phyloP scores from a whole-genome alignment of 2,113 vertebrate species.

The Epinephelus lanceolatus region DNA sequence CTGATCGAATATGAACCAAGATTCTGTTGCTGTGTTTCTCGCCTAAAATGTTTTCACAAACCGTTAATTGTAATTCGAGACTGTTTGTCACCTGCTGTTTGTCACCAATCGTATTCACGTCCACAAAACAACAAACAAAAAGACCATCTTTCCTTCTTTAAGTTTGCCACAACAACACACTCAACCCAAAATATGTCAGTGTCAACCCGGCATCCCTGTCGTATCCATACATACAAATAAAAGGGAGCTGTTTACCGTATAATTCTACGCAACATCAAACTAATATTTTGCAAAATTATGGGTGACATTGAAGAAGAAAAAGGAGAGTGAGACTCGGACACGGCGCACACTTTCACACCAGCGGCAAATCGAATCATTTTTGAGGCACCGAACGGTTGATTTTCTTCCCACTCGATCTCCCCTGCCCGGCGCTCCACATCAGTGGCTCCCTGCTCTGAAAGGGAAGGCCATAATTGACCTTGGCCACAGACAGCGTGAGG shows the following conservation, averaged over 20 bases:
- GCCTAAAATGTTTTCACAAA: no score
- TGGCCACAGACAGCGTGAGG: slow-evolving; percentile 76
- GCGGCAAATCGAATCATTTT: slow-evolving; percentile 75
- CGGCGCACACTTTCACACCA: slow-evolving; percentile 60
- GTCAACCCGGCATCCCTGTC: background rate
- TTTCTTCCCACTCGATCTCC: slow-evolving; percentile 70
- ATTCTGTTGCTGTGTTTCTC: no score
- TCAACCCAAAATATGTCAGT: background rate
- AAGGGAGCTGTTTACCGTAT: background rate
- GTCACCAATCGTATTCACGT: no score
- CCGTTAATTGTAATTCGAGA: no score
- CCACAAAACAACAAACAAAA: no score
- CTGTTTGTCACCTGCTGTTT: no score
- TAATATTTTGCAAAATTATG: slow-evolving; percentile 28
- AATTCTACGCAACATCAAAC: slow-evolving; percentile 18
- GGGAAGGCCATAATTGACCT: slow-evolving; percentile 83
- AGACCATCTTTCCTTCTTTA: no score
- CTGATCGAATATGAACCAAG: no score
- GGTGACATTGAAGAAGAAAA: slow-evolving; percentile 51
- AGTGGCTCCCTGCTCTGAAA: slow-evolving; percentile 73
- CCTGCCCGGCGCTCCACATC: slow-evolving; percentile 63
- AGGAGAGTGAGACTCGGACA: slow-evolving; percentile 29
- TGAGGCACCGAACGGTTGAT: slow-evolving; percentile 68
- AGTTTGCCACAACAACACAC: background rate
- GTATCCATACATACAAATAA: background rate